A percentile compares a stretch with the other conserved stretches of the same genome.
These are phyloP conservation scores for Etheostoma cragini DNA, from an alignment of 2,113 vertebrate species.

Conservation along the genomic window DNA sequence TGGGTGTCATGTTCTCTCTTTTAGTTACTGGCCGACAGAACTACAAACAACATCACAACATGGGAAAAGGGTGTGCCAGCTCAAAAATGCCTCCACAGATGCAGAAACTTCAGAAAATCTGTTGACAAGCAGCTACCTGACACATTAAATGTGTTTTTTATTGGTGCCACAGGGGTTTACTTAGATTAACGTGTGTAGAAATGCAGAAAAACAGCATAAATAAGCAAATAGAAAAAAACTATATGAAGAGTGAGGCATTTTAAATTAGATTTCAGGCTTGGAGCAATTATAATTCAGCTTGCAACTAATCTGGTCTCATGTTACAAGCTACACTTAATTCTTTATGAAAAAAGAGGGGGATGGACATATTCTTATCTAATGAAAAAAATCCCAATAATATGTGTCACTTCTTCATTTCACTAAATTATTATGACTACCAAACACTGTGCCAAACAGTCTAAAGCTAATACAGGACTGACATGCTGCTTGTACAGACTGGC, in stretches of 20 bases:
- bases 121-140: neutral
- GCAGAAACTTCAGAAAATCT: neutral
- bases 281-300: neutral
- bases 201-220: neutral
- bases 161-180: neutral
- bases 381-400: neutral
- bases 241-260: neutral
- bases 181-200: neutral
- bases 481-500: neutral
- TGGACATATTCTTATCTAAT: neutral
- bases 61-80: neutral
- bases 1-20: neutral
- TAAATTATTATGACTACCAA: neutral
- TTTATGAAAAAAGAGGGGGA: neutral
- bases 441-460: neutral
- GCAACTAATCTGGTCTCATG: neutral
- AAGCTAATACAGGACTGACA: neutral
- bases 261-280: neutral
- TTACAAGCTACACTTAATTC: neutral
- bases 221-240: neutral
- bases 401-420: neutral
- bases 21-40: neutral
- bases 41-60: neutral
- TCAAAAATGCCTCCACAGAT: neutral
- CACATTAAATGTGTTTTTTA: neutral